Percentiles rank a stretch among this genome's conserved stretches.
phyloP scores from a whole-genome alignment of 2,113 vertebrate genomes.

The Corythoichthys intestinalis region DNA sequence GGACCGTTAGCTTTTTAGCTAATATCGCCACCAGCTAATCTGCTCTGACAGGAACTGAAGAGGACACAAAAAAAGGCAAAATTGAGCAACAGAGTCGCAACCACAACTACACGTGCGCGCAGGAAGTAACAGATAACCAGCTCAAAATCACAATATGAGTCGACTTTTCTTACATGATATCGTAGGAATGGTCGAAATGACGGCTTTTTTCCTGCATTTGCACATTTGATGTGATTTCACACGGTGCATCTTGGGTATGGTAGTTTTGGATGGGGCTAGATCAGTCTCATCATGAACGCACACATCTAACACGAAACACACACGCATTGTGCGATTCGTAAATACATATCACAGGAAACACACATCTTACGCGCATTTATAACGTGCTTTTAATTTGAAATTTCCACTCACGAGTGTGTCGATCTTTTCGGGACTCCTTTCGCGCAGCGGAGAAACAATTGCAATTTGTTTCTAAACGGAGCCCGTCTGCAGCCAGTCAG shows the following conservation, averaged over 20 bases:
- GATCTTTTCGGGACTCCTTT: no score
- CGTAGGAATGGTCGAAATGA: conserved; percentile 44
- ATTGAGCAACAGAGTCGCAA: background rate
- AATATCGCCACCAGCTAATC: conserved; percentile 29
- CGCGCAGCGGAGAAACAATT: no score
- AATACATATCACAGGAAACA: no score
- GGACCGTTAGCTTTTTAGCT: conserved; percentile 22
- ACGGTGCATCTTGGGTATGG: conserved; percentile 57
- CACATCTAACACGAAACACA: no score
- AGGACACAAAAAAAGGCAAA: background rate
- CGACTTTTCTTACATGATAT: conserved; percentile 56
- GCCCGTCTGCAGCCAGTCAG: no score
- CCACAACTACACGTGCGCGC: fast-evolving
- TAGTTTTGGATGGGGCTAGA: conserved; percentile 26
- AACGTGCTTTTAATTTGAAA: no score
- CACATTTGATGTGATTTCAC: conserved; percentile 45
- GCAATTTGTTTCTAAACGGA: no score
- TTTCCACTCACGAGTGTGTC: no score
- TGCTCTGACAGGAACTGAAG: conserved; percentile 11
- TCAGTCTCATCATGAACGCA: no score
- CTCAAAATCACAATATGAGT: background rate
- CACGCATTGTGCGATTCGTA: no score
- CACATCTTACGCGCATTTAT: no score
- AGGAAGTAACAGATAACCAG: fast-evolving
- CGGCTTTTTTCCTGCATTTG: conserved; percentile 35